These are phyloP conservation scores for Campylorhamphus procurvoides DNA, from an alignment of 2,113 vertebrate species.

Conservation along the genomic window DNA sequence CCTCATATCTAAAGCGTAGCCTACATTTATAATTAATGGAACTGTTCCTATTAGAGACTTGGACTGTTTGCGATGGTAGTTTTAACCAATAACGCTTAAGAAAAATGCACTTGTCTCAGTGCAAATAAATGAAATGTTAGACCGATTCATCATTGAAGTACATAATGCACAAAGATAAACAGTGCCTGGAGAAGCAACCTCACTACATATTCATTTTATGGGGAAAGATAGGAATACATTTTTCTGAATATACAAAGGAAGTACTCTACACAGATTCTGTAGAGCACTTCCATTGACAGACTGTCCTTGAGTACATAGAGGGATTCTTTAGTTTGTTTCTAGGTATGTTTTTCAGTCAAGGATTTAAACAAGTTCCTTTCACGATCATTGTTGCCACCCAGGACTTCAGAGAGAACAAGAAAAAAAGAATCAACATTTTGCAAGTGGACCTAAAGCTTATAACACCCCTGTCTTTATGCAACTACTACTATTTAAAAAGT, in stretches of 20 bases:
- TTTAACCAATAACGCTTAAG: neutral
- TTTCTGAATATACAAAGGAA: neutral
- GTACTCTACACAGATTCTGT: neutral
- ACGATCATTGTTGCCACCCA: neutral
- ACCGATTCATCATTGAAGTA: neutral
- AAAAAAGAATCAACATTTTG: neutral
- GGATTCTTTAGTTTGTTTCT: neutral
- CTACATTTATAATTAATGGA: conserved; percentile 10
- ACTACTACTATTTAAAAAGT: neutral
- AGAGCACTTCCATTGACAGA: neutral
- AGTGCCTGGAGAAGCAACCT: neutral
- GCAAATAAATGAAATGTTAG: neutral
- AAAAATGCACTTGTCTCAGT: neutral
- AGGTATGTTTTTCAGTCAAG: neutral
- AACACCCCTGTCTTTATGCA: neutral
- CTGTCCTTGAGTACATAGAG: neutral
- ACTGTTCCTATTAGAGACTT: neutral
- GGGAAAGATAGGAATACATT: neutral
- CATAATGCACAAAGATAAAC: neutral
- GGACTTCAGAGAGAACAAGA: neutral
- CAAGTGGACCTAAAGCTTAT: neutral
- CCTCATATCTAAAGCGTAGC: neutral
- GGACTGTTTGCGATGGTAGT: neutral
- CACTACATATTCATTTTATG: neutral
- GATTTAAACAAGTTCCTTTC: neutral